Evolutionary conservation across 2,797 vertebrate species (phyloP).

Genomic region (Eulemur albifrons): DNA sequence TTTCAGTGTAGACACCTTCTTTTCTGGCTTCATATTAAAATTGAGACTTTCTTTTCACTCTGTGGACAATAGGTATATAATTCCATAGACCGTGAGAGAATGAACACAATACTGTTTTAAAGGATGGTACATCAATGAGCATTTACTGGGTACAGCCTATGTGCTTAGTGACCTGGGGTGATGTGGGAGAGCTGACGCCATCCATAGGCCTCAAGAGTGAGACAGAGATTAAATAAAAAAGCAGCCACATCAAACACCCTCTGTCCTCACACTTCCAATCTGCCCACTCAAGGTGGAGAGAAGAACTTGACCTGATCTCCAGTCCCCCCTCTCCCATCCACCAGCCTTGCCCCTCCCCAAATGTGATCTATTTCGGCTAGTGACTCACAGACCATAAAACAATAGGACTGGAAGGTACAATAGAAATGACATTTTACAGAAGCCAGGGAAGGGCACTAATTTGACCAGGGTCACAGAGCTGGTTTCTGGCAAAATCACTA

Average conservation of each 20-base stretch:
- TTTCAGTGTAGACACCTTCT: background rate
- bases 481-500: background rate
- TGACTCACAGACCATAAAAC: background rate
- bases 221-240: background rate
- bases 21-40: background rate
- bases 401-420: background rate
- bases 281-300: background rate
- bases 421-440: background rate
- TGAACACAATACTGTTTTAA: background rate
- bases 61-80: background rate
- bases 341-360: background rate
- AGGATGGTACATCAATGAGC: background rate
- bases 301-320: background rate
- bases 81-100: background rate
- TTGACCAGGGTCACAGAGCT: slow-evolving; percentile 5
- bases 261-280: background rate
- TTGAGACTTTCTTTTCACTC: background rate
- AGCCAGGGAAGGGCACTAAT: background rate
- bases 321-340: rapidly evolving
- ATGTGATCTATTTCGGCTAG: background rate
- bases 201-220: background rate
- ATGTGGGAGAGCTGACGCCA: background rate
- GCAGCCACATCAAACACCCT: background rate
- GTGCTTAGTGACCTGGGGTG: background rate
- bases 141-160: background rate